These are phyloP conservation scores for Teleiodes luculella DNA, from an alignment of 2,888 invertebrate species.

Conservation along the genomic window DNA sequence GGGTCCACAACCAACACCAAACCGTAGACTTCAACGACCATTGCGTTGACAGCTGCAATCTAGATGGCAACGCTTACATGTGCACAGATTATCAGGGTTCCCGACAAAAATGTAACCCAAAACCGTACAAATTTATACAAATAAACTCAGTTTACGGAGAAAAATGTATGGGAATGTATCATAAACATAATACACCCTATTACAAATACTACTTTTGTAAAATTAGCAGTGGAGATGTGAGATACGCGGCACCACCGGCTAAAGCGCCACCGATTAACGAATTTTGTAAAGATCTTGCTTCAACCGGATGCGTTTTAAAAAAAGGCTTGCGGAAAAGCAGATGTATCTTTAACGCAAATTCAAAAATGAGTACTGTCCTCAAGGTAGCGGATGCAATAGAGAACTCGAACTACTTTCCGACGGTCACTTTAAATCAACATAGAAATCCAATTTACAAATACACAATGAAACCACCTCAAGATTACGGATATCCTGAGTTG, in stretches of 20 bases:
- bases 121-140: background rate
- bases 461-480: background rate
- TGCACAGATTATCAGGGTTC: background rate
- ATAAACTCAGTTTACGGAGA: constrained; percentile 2
- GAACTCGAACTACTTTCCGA: constrained; percentile 1
- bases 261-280: background rate
- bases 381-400: background rate
- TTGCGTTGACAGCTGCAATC: constrained; percentile 7
- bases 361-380: background rate
- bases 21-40: background rate
- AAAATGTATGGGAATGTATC: constrained; percentile 4
- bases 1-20: background rate
- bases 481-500: background rate
- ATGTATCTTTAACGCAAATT: background rate
- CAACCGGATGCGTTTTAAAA: background rate
- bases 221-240: background rate
- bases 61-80: background rate
- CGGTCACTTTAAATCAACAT: background rate
- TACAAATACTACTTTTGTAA: constrained; percentile 10
- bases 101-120: constrained; percentile 4
- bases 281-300: background rate
- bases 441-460: constrained; percentile 5
- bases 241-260: constrained; percentile 11
- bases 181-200: background rate
- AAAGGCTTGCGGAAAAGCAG: background rate